Evolutionary conservation across 92 coral and sea anemone genomes (phyloP).

Genomic region (Virgularia gustaviana): DNA sequence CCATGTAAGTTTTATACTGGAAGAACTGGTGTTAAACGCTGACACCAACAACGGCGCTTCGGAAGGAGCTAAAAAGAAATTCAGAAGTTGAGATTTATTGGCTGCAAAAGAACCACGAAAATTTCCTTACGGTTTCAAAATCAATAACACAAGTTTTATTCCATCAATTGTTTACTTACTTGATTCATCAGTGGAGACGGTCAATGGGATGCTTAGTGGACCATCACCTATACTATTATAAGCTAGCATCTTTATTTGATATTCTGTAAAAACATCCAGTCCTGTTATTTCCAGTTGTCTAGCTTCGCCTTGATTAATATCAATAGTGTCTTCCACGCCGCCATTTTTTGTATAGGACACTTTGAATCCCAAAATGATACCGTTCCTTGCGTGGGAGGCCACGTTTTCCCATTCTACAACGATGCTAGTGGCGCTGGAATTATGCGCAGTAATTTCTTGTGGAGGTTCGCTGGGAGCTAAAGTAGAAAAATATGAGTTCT

Average conservation of each 20-base stretch:
- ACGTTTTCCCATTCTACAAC: conserved; percentile 58
- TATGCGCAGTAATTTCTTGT: conserved; percentile 18
- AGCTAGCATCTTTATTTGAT: conserved; percentile 52
- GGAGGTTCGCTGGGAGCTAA: conserved; percentile 62
- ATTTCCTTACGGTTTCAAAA: too few relatives aligned
- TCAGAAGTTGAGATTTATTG: background rate
- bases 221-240: conserved; percentile 73
- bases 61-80: conserved; percentile 3
- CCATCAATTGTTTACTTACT: conserved; percentile 15
- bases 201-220: background rate
- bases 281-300: conserved; percentile 44
- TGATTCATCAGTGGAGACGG: conserved; percentile 12
- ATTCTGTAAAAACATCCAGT: conserved; percentile 41
- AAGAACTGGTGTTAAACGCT: conserved; percentile 16
- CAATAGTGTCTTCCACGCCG: conserved; percentile 9
- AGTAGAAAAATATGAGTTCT: too few relatives aligned
- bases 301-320: conserved; percentile 11
- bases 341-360: conserved; percentile 24
- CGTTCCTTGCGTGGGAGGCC: conserved; percentile 58
- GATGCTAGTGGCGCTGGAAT: conserved; percentile 51
- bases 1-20: conserved; percentile 15
- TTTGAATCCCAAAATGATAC: conserved; percentile 63
- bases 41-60: conserved; percentile 9
- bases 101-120: too few relatives aligned
- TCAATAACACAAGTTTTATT: too few relatives aligned